Conservation (phyloP, 2,797 vertebrate species). For the Petrocephalus sullivani region DNA sequence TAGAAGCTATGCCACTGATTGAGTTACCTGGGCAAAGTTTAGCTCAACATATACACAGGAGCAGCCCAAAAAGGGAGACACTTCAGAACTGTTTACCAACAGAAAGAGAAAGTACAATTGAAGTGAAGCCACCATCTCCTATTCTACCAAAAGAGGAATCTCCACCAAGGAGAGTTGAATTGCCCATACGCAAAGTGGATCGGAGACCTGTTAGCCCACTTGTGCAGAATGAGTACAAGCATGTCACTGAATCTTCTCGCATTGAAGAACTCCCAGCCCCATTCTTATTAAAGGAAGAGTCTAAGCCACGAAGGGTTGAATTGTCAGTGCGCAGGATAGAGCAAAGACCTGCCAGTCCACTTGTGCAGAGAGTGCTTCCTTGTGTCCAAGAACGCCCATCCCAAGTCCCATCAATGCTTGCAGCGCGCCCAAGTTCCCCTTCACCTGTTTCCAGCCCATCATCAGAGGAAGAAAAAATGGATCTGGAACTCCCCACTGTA, state of each 20-base stretch:
- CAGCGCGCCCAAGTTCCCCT: slow-evolving; percentile 33
- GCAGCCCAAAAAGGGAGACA: slow-evolving; percentile 57
- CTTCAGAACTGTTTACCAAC: slow-evolving; percentile 54
- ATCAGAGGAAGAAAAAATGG: slow-evolving; percentile 60
- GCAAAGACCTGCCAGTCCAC: slow-evolving; percentile 63
- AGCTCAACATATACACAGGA: slow-evolving; percentile 48
- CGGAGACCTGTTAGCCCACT: slow-evolving; percentile 49
- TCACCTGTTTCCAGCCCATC: slow-evolving; percentile 20
- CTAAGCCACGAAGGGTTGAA: slow-evolving; percentile 53
- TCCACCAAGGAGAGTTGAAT: background rate
- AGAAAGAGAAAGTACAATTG: slow-evolving; percentile 23
- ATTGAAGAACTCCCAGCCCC: slow-evolving; percentile 40
- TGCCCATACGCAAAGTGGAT: background rate
- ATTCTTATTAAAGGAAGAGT: slow-evolving; percentile 42
- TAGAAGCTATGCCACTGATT: slow-evolving; percentile 62
- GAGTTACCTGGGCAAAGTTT: slow-evolving; percentile 63
- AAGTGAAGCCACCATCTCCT: slow-evolving; percentile 46
- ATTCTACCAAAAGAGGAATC: slow-evolving; percentile 45
- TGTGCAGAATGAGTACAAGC: slow-evolving; percentile 56
- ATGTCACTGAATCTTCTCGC: slow-evolving; percentile 54
- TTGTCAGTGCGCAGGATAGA: slow-evolving; percentile 56
- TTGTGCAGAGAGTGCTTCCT: slow-evolving; percentile 53
- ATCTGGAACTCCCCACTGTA: slow-evolving; percentile 46
- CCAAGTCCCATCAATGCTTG: slow-evolving; percentile 46
- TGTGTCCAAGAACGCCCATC: slow-evolving; percentile 42